A percentile compares a stretch with the other conserved stretches of the same genome.
Evolutionary conservation across 2,888 invertebrate genomes (phyloP).

Genomic region (Sphinx pinastri): DNA sequence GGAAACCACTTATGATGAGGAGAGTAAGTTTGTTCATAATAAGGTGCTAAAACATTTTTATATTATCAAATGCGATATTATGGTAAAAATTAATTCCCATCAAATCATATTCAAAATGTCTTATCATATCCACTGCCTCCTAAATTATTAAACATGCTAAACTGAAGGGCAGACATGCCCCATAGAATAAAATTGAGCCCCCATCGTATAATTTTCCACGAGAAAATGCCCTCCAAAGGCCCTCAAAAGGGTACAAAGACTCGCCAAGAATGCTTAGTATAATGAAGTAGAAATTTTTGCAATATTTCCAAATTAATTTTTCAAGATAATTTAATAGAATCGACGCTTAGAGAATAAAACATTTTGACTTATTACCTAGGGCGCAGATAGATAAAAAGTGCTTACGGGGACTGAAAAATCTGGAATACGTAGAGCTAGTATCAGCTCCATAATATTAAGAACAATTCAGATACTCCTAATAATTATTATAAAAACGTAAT

Average conservation of each 20-base stretch:
- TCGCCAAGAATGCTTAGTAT: conserved; percentile 33
- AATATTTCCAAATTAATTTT: conserved; percentile 23
- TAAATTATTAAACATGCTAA: conserved; percentile 30
- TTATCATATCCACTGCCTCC: conserved; percentile 18
- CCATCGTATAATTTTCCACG: conserved; percentile 30
- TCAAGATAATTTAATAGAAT: not conserved
- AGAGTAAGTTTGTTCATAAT: too few relatives aligned
- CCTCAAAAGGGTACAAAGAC: conserved; percentile 31
- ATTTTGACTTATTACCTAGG: not conserved
- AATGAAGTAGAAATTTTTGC: conserved; percentile 35
- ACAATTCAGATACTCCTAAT: not conserved
- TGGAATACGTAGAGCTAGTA: too few relatives aligned
- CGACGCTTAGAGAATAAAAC: not conserved
- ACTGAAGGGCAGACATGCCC: conserved; percentile 21
- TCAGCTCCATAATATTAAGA: not conserved
- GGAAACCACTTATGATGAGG: too few relatives aligned
- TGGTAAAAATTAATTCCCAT: not conserved
- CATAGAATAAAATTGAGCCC: conserved; percentile 29
- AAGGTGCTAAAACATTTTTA: too few relatives aligned
- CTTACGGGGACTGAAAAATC: not conserved
- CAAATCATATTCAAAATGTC: not conserved
- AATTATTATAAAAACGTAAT: too few relatives aligned
- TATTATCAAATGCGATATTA: too few relatives aligned
- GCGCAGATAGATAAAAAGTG: not conserved
- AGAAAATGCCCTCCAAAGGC: conserved; percentile 31